phyloP scores from a whole-genome alignment of 1,140 invertebrate species.

The Brachionus angularis region DNA sequence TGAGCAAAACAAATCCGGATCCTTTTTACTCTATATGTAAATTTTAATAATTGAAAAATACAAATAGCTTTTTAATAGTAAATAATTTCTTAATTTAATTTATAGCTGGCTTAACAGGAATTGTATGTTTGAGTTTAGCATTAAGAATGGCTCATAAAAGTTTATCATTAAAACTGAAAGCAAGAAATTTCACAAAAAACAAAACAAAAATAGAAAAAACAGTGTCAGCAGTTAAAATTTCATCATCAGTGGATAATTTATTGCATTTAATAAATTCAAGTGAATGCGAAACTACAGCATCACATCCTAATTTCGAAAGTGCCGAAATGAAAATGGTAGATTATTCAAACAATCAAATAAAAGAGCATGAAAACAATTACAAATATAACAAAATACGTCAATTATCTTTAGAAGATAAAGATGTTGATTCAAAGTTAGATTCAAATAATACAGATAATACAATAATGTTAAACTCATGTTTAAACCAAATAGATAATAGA shows the following conservation, averaged over 20 bases:
- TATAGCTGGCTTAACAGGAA: constrained; percentile 49
- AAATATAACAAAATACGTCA: constrained; percentile 30
- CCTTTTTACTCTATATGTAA: constrained; percentile 45
- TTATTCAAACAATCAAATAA: constrained; percentile 5
- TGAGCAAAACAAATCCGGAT: constrained; percentile 45
- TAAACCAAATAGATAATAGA: constrained; percentile 40
- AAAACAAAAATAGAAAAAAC: constrained; percentile 2
- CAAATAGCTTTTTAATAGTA: neutral
- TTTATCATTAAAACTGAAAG: constrained; percentile 49
- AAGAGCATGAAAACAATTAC: constrained; percentile 3
- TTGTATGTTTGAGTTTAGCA: constrained; percentile 49
- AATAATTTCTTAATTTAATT: neutral
- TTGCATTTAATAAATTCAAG: neutral
- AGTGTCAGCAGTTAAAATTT: neutral
- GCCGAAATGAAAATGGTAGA: constrained; percentile 44
- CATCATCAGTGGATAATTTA: constrained; percentile 16
- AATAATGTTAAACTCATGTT: neutral
- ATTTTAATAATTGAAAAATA: neutral
- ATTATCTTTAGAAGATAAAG: neutral
- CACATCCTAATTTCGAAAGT: constrained; percentile 36
- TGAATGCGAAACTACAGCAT: neutral
- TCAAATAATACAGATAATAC: neutral
- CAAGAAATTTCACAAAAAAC: too few relatives aligned
- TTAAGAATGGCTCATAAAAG: constrained; percentile 52
- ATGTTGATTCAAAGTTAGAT: neutral